Evolutionary conservation across 1,140 invertebrate species (phyloP).

Genomic region (Diploscapter pachys): DNA sequence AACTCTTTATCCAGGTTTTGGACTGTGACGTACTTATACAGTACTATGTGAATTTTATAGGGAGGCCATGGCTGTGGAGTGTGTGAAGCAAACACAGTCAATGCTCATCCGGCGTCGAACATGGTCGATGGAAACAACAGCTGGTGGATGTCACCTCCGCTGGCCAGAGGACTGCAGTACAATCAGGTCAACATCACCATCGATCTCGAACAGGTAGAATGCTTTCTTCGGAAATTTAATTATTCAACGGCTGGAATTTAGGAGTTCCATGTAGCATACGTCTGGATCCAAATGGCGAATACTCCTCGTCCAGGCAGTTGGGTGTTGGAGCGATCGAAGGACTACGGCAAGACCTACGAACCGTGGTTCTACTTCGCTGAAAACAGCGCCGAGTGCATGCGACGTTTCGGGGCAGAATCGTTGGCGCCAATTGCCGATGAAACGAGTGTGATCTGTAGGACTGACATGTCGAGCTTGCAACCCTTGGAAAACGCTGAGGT

Average conservation of each 20-base stretch:
- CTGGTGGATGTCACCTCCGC: constrained; percentile 95
- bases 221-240: no score
- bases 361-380: constrained; percentile 98
- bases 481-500: constrained; percentile 87
- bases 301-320: constrained; percentile 92
- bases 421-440: constrained; percentile 76
- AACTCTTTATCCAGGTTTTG: constrained; percentile 8
- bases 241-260: no score
- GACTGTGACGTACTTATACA: no score
- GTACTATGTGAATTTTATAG: constrained; percentile 41
- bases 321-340: constrained; percentile 87
- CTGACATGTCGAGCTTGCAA: constrained; percentile 89
- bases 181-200: constrained; percentile 96
- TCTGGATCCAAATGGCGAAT: constrained; percentile 95
- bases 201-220: constrained; percentile 75
- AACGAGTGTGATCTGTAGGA: constrained; percentile 89
- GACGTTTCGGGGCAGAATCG: constrained; percentile 76
- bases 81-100: constrained; percentile 73
- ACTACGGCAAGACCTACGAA: constrained; percentile 84
- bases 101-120: constrained; percentile 78
- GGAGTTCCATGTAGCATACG: constrained; percentile 98
- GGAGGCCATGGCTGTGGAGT: constrained; percentile 81
- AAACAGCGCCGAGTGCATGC: constrained; percentile 69
- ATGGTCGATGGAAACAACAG: constrained; percentile 89
- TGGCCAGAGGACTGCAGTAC: constrained; percentile 92